Base-by-base conservation (phyloP, 2,113 vertebrate species). In the Trematocara nigrifrons region DNA sequence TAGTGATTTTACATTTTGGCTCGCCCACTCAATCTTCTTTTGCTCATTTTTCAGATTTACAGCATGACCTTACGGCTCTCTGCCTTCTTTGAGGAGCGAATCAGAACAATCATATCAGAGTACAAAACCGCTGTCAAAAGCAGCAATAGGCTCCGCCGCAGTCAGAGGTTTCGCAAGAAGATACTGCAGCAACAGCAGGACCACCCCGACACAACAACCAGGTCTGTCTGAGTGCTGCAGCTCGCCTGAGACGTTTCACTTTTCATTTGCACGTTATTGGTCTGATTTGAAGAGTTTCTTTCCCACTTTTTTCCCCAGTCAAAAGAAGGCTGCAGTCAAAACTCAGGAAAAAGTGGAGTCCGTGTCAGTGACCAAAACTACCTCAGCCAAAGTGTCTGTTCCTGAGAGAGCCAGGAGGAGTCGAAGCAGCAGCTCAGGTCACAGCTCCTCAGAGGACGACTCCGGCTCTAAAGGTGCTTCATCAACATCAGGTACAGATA, bases 41-140 rank as follows among this genome's bases (percentile, higher is more conserved):
- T 83, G 13, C 88, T 83, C 8, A 6, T 2, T 57, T 86, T 2
- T 64, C 88, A 99, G 99, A 99, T 99, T 94, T 99, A 99, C 78
- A 99, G 98, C n/a, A 99, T 99, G 98, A 98, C 98, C 9, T 92
- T 99, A 96, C 97, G 98, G 29, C 93, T 99, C 38, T 98, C 98
- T 64, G 98, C 98, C 6, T 97, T 99, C 82, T 98, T 99, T 82
- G 98, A 99, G 92, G 98, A 99, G 93, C 97, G 97, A 88, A 98
- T 99, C 92, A 94, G 97, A 88, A 96, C 96, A 87, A 97, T 99
- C 87, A 96, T 97, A 91, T 98, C 97, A 0, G 97, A 99, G 85
- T 98, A 97, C 94, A 99, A 96, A 95, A 97, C 97, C 6, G 97
- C 97, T n/a, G 93, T 98, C 77, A 99, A 98, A 89, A 97, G 97